These are phyloP conservation scores for Lamprologus lemairii DNA, from an alignment of 2,113 vertebrate species.

Conservation along the genomic window DNA sequence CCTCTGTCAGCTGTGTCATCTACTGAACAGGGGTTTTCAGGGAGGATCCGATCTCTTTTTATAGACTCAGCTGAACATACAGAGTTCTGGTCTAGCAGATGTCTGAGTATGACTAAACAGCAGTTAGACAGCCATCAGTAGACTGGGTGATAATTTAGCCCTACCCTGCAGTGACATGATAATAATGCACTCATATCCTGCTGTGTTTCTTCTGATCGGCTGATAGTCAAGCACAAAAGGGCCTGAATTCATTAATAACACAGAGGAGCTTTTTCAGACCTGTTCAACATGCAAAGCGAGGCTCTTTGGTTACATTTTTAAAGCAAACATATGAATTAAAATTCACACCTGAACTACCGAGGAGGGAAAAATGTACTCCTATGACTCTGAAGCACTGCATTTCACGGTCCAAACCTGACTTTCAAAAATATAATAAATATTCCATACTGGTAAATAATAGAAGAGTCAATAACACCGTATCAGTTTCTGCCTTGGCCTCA, in stretches of 20 bases:
- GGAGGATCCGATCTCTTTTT: neutral
- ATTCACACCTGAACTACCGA: neutral
- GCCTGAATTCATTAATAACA: conserved; percentile 57
- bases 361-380: neutral
- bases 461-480: conserved; percentile 58
- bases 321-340: neutral
- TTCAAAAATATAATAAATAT: conserved; percentile 41
- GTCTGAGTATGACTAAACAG: conserved; percentile 54
- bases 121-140: conserved; percentile 53
- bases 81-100: conserved; percentile 26
- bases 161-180: conserved; percentile 59
- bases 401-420: neutral
- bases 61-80: conserved; percentile 15
- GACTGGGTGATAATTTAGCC: conserved; percentile 49
- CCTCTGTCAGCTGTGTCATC: neutral
- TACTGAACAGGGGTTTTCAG: neutral
- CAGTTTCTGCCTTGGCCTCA: conserved; percentile 43
- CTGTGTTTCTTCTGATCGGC: conserved; percentile 64
- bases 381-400: neutral
- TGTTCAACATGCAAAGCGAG: conserved; percentile 4
- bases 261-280: conserved; percentile 7
- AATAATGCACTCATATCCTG: conserved; percentile 62
- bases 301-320: neutral
- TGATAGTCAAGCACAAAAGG: conserved; percentile 61
- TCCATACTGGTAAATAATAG: conserved; percentile 47